Percentiles rank a stretch among this genome's conserved stretches.
Evolutionary conservation across 2,888 invertebrate genomes (phyloP).

Genomic region (Lithophane leautieri): DNA sequence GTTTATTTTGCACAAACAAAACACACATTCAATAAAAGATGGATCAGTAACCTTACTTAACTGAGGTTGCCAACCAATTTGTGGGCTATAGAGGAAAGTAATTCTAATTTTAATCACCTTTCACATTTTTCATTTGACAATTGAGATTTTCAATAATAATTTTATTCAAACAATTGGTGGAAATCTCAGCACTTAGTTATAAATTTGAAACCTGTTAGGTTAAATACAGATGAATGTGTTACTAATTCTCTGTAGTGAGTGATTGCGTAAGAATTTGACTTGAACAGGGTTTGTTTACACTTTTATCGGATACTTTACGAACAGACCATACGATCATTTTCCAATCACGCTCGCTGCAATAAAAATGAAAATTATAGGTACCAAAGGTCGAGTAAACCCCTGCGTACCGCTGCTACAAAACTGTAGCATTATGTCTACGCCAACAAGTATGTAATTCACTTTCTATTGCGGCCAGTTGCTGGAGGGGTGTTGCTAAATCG

Average conservation of each 20-base stretch:
- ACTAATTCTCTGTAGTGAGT: not conserved
- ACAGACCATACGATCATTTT: slow-evolving; percentile 49
- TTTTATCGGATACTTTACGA: not conserved
- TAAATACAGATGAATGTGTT: not conserved
- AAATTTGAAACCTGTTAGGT: not conserved
- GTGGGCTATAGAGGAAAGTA: no score
- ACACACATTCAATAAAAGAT: no score
- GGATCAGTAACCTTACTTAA: no score
- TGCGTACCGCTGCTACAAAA: slow-evolving; percentile 51
- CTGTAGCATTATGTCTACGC: slow-evolving; percentile 32
- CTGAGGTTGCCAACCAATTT: no score
- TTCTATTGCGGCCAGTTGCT: slow-evolving; percentile 71
- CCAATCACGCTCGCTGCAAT: slow-evolving; percentile 57
- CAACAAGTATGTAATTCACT: slow-evolving; percentile 68
- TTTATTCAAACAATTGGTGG: no score
- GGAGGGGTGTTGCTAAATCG: slow-evolving; percentile 67
- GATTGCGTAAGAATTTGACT: not conserved
- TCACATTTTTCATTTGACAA: no score
- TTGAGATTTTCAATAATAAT: no score
- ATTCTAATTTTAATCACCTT: no score
- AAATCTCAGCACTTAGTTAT: no score
- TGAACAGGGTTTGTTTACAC: no score
- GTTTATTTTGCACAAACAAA: no score
- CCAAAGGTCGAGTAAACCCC: slow-evolving; percentile 51
- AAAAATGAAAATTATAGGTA: slow-evolving; percentile 66